Evolutionary conservation across 2,888 invertebrate genomes (phyloP), one percentile per base, ranked within the genome.

Genomic region (Trissonchulus latispiculum): DNA sequence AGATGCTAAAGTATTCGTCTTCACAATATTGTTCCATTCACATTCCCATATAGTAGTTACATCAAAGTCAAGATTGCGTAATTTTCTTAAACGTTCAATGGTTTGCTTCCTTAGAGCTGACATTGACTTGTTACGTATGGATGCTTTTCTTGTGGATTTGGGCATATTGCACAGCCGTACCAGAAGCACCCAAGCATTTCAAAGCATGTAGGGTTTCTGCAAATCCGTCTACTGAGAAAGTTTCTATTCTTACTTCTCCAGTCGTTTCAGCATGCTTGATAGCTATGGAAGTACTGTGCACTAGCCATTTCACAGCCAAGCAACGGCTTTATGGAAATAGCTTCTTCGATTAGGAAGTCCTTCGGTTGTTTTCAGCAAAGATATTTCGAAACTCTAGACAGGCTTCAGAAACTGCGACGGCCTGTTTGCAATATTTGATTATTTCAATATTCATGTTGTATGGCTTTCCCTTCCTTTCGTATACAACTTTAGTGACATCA

Each of bases 31-130:
- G 23, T 48, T 48, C 32, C 77, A 79, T 1, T 78, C 76, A 36
- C 77, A 77, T 67, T 78, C 79, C 80, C 79, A 80, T 18, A 74
- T 77, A 23, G 66, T 74, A 0, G 73, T 64, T 28, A 77, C 76
- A 0, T 48, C 72, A 36, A 74, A 77, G 0, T 78, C 78, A 31
- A 48, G 23, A 70, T 67, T 0, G 18, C 33, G 31, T 64, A 64
- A 33, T 31, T 33, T 15, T 64, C 28, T 28, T 33, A 64, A 15
- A 18, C 64, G 8, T 8, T n/a, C 8, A 3, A 31, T 64, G 8
- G 64, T 64, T 33, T 64, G 64, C 8, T 8, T 64, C 8, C 64
- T 8, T 64, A 64, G 18, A 29, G 8, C 28, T 64, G 15, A 15
- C 64, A 64, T 64, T 3, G 29, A 31, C 8, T 15, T n/a, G 64